Base-by-base conservation (phyloP, 2,888 invertebrate genomes). In the Cybosia mesomella region DNA sequence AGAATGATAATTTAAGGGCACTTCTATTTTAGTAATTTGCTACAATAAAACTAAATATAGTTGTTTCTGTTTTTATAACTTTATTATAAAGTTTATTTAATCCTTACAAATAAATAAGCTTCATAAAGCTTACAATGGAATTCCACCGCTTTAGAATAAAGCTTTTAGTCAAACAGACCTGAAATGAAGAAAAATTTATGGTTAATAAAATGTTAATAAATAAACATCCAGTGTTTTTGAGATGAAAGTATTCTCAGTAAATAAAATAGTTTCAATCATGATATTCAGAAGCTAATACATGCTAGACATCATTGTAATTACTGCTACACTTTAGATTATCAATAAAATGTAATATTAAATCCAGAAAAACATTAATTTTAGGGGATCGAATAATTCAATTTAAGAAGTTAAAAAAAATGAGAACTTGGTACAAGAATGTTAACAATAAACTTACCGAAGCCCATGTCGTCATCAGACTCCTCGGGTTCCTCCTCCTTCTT, bases 401-500 rank as follows among this genome's bases (percentile, higher is more conserved):
- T 15, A 43, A 7, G 1, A 8, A 10, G 1, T 10, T 1, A 10
- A 3, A 32, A 7, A 34, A 34, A 9, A 3, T 34, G 8, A 28
- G 2, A n/a, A n/a, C n/a, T 49, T 49, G 49, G n/a, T 8, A 49
- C 5, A 28, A 55, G 5, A 58, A 24, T 24, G 39, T 18, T 10
- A 3, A 22, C 36, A n/a, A 8, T 54, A 61, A 61, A 90, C 95
- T 94, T 91, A 96, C 98, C 98, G 93, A 99, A 98, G 92, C 98
- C 98, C 98, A 98, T 98, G 93, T 98, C 98, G 83, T 98, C 98
- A 83, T 98, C 98, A 72, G 97, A 97, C 90, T 98, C 98, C 86
- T 97, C 97, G 77, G 97, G 97, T 85, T 97, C 96, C 87, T 96
- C 97, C 89, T 97, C 97, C 91, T 98, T 97, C 93, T 97, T 97